Percentiles rank a stretch among this genome's conserved stretches.
phyloP scores from a whole-genome alignment of 2,888 invertebrate genomes.

The Julus scanicus region DNA sequence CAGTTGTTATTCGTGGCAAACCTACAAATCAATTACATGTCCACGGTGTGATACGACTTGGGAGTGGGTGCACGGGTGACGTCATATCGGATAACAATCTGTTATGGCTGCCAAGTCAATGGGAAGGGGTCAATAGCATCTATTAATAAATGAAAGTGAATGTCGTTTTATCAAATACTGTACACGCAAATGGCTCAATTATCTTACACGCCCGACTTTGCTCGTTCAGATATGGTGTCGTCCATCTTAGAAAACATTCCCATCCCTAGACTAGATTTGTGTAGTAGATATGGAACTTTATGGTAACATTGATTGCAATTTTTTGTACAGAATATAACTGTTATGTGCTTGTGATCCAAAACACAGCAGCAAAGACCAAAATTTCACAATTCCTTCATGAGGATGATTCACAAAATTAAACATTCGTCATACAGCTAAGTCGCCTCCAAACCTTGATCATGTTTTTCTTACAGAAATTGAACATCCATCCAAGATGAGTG shows the following conservation, averaged over 20 bases:
- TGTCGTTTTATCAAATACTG: neutral
- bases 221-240: too few species aligned
- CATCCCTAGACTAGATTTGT: too few species aligned
- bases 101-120: slow-evolving; percentile 4
- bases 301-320: too few species aligned
- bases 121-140: slow-evolving; percentile 13
- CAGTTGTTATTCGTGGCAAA: neutral
- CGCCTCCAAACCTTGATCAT: neutral
- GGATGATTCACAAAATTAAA: too few species aligned
- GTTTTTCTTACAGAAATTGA: neutral
- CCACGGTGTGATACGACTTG: neutral
- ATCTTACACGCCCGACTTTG: neutral
- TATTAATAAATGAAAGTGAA: slow-evolving; percentile 14
- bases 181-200: slow-evolving; percentile 13
- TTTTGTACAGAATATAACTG: too few species aligned
- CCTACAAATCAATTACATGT: slow-evolving; percentile 22
- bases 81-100: slow-evolving; percentile 39
- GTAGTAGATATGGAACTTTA: too few species aligned
- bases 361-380: too few species aligned
- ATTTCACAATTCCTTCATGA: too few species aligned
- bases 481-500: neutral
- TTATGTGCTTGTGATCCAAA: too few species aligned
- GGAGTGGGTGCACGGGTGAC: neutral
- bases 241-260: too few species aligned
- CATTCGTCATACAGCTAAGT: neutral